Percentiles rank a stretch among this genome's conserved stretches.
Evolutionary conservation across 2,888 invertebrate genomes (phyloP).

Genomic region (Pristionchus maxplancki): DNA sequence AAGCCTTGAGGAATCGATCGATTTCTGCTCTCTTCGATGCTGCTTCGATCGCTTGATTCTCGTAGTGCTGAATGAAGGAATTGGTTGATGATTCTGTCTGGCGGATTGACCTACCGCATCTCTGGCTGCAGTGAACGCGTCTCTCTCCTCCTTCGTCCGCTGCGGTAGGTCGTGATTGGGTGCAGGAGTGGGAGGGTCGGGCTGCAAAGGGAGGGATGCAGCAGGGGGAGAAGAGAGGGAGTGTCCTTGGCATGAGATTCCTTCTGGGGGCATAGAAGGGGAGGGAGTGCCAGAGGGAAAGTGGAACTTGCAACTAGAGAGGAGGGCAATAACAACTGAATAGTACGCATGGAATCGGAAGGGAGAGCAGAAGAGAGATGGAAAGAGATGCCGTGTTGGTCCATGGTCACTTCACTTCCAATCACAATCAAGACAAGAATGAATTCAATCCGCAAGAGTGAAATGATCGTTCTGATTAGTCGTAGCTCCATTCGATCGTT

Average conservation of each 20-base stretch:
- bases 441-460: not conserved
- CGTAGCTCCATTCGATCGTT: not conserved
- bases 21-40: not conserved
- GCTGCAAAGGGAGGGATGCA: slow-evolving; percentile 51
- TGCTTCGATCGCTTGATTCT: slow-evolving; percentile 28
- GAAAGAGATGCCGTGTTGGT: not conserved
- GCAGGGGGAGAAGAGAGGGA: not conserved
- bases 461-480: not conserved
- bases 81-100: not conserved
- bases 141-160: slow-evolving; percentile 58
- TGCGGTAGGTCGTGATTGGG: slow-evolving; percentile 57
- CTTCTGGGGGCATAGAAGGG: not conserved
- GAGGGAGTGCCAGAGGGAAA: not conserved
- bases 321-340: not conserved
- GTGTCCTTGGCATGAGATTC: too few relatives aligned
- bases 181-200: slow-evolving; percentile 62
- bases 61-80: slow-evolving; percentile 27
- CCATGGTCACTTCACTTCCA: not conserved
- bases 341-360: not conserved
- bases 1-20: not conserved
- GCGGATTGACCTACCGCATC: slow-evolving; percentile 54
- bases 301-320: not conserved
- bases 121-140: slow-evolving; percentile 62
- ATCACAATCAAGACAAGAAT: not conserved
- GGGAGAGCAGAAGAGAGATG: not conserved